A percentile compares a stretch with the other conserved stretches of the same genome.
phyloP scores from a whole-genome alignment of 2,113 vertebrate genomes.

The Equus przewalskii region DNA sequence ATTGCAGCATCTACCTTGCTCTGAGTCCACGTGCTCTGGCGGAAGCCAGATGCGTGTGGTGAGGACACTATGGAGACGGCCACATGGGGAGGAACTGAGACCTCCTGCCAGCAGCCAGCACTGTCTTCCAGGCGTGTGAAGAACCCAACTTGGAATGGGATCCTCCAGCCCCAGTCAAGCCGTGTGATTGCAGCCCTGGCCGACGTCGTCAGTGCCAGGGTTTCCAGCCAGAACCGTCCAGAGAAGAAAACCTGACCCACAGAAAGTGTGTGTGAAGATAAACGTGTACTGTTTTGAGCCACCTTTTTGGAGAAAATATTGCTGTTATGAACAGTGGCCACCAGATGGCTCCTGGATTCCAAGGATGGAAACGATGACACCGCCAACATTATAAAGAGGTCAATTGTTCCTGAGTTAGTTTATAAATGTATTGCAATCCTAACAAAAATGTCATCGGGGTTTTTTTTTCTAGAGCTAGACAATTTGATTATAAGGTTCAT shows the following conservation, averaged over 20 bases:
- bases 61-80: background rate
- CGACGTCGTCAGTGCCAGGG: background rate
- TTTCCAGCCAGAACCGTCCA: background rate
- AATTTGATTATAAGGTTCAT: conserved; percentile 20
- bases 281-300: background rate
- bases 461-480: background rate
- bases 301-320: background rate
- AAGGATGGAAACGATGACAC: background rate
- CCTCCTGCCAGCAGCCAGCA: too few relatives aligned
- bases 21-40: background rate
- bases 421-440: background rate
- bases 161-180: background rate
- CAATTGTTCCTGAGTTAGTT: background rate
- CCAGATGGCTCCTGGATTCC: conserved; percentile 41
- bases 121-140: background rate
- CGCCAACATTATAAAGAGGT: background rate
- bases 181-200: background rate
- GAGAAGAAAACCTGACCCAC: background rate
- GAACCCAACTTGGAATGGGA: background rate
- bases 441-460: background rate
- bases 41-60: background rate
- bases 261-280: background rate
- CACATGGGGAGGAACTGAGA: background rate
- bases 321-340: background rate
- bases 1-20: background rate